Conservation (phyloP, 2,888 invertebrate species). For the Nezara viridula region DNA sequence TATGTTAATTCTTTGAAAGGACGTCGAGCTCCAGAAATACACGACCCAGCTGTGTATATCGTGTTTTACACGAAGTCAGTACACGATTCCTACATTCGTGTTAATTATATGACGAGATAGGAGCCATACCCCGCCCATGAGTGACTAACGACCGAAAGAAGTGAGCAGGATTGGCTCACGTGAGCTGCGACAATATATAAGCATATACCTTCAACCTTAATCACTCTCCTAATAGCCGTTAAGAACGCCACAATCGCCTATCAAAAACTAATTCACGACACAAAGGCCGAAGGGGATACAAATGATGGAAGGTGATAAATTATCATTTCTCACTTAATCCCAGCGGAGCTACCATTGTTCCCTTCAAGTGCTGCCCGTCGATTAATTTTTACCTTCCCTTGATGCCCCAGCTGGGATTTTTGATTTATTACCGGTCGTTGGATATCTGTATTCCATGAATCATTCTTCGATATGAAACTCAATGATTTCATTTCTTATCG, state of each 20-base stretch:
- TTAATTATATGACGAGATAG: conserved; percentile 44
- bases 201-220: not conserved
- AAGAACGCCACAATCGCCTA: conserved; percentile 28
- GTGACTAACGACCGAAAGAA: not conserved
- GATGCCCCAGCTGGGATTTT: not conserved
- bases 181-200: conserved; percentile 30
- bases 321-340: conserved; percentile 43
- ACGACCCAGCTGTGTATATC: not conserved
- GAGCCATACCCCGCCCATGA: not conserved
- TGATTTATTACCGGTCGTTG: not conserved
- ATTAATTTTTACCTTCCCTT: conserved; percentile 47
- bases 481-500: not conserved
- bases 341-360: not conserved
- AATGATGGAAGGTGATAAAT: conserved; percentile 36
- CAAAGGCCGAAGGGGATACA: conserved; percentile 23
- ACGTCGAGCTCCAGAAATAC: not conserved
- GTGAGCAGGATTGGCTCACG: not conserved
- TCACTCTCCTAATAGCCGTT: conserved; percentile 31
- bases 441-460: not conserved
- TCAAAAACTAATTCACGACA: conserved; percentile 26
- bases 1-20: not conserved
- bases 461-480: not conserved
- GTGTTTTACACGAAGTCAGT: not conserved
- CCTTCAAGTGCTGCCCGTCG: conserved; percentile 13
- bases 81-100: conserved; percentile 29